phyloP scores from a whole-genome alignment of 2,797 vertebrate species.

The Heteromormyrus szaboi region DNA sequence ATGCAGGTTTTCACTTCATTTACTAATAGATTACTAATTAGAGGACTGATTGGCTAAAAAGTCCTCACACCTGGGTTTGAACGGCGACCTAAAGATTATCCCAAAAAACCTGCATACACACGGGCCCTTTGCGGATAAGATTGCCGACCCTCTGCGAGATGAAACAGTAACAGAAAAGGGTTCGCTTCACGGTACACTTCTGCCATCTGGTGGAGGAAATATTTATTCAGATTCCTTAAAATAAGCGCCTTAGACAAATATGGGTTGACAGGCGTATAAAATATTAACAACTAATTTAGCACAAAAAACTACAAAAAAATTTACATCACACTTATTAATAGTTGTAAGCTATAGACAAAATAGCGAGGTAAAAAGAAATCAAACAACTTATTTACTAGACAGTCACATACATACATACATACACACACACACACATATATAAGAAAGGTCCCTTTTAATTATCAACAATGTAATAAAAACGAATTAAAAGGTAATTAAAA shows the following conservation, averaged over 20 bases:
- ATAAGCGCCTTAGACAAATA: background rate
- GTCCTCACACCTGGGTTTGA: background rate
- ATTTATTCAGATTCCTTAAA: background rate
- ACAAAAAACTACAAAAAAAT: background rate
- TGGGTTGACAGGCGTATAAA: background rate
- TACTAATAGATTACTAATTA: background rate
- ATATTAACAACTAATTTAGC: background rate
- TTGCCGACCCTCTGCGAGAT: background rate
- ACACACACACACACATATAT: background rate
- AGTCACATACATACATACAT: background rate
- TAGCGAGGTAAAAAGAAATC: background rate
- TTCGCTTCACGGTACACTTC: background rate
- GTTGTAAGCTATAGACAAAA: background rate
- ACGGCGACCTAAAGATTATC: background rate
- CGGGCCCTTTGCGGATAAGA: background rate
- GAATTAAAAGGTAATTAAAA: background rate
- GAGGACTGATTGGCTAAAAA: background rate
- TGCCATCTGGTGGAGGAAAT: constrained; percentile 8
- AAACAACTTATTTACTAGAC: background rate
- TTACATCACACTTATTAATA: background rate
- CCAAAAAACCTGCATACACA: background rate
- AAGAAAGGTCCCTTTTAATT: background rate
- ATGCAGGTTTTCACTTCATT: background rate
- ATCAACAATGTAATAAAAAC: background rate
- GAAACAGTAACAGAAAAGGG: background rate